Conservation (phyloP, 30 jellyfish, hydroid and myxozoan genomes). For the Aurelia coerulea region DNA sequence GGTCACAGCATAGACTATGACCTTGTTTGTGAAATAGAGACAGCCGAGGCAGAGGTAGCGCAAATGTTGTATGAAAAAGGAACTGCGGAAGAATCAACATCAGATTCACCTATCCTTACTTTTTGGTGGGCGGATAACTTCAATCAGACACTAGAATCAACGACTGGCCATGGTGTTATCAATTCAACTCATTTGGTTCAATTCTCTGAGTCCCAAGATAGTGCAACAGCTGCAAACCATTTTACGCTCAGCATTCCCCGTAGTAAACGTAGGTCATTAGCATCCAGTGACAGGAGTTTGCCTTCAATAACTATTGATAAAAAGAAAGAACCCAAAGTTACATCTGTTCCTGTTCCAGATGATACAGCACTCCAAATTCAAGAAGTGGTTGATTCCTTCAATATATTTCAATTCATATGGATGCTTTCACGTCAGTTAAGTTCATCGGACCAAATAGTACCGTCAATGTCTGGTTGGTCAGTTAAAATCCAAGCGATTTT, state of each 20-base stretch:
- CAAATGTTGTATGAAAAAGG: background rate
- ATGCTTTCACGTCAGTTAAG: background rate
- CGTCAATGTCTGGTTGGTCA: slow-evolving; percentile 15
- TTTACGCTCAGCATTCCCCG: slow-evolving; percentile 17
- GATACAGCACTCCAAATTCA: slow-evolving; percentile 11
- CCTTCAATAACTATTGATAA: background rate
- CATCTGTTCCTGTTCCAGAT: slow-evolving; percentile 3
- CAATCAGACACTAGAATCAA: slow-evolving; percentile 1
- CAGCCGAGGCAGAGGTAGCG: slow-evolving; percentile 39
- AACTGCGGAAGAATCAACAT: background rate
- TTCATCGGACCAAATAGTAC: slow-evolving; percentile 4
- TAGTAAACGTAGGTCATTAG: slow-evolving; percentile 4
- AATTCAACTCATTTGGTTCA: slow-evolving; percentile 35
- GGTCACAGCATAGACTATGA: slow-evolving; percentile 60
- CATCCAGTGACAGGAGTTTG: background rate
- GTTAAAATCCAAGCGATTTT: no score
- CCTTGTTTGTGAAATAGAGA: slow-evolving; percentile 47
- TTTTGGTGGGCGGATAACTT: slow-evolving; percentile 63
- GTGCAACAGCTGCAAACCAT: slow-evolving; percentile 3
- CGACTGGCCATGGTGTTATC: background rate
- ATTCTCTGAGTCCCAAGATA: background rate
- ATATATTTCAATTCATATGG: slow-evolving; percentile 2
- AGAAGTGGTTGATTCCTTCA: slow-evolving; percentile 11
- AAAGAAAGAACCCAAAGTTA: slow-evolving; percentile 21
- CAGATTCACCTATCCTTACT: slow-evolving; percentile 4